Evolutionary conservation across 2,113 vertebrate species (phyloP), one percentile per base, ranked within the genome.

Genomic region (Peromyscus maniculatus): DNA sequence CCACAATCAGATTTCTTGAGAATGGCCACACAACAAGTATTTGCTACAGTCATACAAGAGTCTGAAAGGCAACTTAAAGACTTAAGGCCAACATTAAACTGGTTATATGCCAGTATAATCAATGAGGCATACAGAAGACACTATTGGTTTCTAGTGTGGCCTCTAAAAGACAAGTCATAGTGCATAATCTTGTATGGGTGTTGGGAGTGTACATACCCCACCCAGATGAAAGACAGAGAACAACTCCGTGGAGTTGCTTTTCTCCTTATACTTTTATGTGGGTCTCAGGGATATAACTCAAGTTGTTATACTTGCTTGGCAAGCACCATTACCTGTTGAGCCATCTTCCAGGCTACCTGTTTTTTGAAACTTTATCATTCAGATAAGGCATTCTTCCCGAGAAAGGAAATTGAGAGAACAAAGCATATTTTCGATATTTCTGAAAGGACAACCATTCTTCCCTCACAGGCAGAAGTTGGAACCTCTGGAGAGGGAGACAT

Each of bases 341-440:
- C 59, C 22, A 28, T 66, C 59, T 46, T 24, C 39, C 2, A 31
- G 39, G 39, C n/a, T 28, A 33, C 46, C 49, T 46, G 21, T 36
- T 79, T 94, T 86, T 43, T 87, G 21, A 90, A 93, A 79, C 5
- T 33, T 97, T 77, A 52, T 52, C 39, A 79, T 72, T 69, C 69
- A 90, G 22, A 67, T 28, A 87, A 79, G 16, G 89, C 5, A 84
- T 66, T 91, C 9, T 87, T 89, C 75, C 36, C 7, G 46, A 78
- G 74, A 69, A 59, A 71, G 33, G 33, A 43, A 52, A 33, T 10
- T 89, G 31, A 93, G 36, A 93, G 77, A 74, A 39, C 26, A 95
- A 93, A 88, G 21, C 87, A 4, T 11, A 36, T 82, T 95, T 82
- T 91, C 22, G 36, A 5, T 74, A 95, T 82, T 93, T 95, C 24